These are phyloP conservation scores for Natrix natrix DNA, from an alignment of 2,797 vertebrate species.

Conservation along the genomic window DNA sequence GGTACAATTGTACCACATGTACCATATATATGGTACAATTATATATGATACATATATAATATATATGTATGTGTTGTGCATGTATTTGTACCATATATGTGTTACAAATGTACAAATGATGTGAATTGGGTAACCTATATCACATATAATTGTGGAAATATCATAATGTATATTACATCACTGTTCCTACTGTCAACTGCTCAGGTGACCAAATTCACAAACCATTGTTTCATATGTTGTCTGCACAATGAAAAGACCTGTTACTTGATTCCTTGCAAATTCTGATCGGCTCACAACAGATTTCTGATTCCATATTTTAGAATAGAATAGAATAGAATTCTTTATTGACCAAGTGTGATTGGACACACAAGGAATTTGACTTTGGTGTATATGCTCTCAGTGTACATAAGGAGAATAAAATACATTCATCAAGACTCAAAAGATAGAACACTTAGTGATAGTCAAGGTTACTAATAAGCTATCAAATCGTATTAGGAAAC, in stretches of 20 bases:
- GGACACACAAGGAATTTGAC: no score
- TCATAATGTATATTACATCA: background rate
- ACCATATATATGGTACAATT: background rate
- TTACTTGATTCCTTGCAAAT: background rate
- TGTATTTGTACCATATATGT: background rate
- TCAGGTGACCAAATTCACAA: background rate
- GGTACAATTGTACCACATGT: background rate
- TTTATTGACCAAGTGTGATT: no score
- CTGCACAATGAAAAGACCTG: background rate
- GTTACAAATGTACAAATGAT: background rate
- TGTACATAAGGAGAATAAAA: no score
- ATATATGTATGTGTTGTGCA: background rate
- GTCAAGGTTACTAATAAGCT: no score
- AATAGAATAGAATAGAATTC: no score
- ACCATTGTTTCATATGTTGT: background rate
- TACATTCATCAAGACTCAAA: no score
- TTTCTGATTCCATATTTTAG: background rate
- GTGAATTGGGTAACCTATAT: background rate
- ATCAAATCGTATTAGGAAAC: no score
- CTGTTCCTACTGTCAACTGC: background rate
- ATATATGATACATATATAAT: background rate
- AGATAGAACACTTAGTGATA: no score
- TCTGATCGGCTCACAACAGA: background rate
- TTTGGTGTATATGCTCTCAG: no score
- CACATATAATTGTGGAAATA: background rate